Base-by-base conservation (phyloP, 1,140 invertebrate species). In the Papilio helenus region DNA sequence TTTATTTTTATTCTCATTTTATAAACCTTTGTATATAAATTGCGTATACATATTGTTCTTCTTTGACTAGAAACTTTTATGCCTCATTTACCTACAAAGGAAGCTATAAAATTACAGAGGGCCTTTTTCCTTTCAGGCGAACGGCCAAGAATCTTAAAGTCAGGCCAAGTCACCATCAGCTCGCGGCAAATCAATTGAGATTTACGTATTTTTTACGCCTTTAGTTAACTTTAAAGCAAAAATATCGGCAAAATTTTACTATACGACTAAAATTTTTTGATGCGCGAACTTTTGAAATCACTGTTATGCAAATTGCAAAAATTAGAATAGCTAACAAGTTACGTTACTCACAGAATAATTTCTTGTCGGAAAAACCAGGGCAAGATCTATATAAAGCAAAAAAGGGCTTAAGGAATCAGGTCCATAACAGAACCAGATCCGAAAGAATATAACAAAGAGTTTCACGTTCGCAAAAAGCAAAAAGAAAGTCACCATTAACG, bases 1-100 rank as follows among this genome's bases (percentile, higher is more conserved):
- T 93, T 88, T 83, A 85, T 80, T 90, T 90, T 89, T 89, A 90
- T 87, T 83, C 86, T 83, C 84, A 81, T 80, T 87, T 68, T 88
- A 82, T 85, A 84, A 85, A 86, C 81, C 76, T 58, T 42, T 77
- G 76, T 77, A 65, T 77, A 74, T 74, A 77, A 61, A 77, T 77
- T 44, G 72, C 72, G 34, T 77, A 68, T 68, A 81, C 82, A 79
- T 83, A 80, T 82, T 79, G 74, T 81, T 80, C 76, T 71, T 77
- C 83, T 85, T 85, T 87, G 84, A 83, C 82, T 85, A 83, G 79
- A 82, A 84, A 86, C 78, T 73, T 87, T 86, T 87, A 87, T 84
- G 84, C 81, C 82, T 81, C 84, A 86, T 85, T 85, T 86, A 78
- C 80, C 71, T 42, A 80, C 76, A 81, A 79, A 78, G 79, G 74